Base-by-base conservation (phyloP, 2,888 invertebrate species). In the Gasteruption jaculator region DNA sequence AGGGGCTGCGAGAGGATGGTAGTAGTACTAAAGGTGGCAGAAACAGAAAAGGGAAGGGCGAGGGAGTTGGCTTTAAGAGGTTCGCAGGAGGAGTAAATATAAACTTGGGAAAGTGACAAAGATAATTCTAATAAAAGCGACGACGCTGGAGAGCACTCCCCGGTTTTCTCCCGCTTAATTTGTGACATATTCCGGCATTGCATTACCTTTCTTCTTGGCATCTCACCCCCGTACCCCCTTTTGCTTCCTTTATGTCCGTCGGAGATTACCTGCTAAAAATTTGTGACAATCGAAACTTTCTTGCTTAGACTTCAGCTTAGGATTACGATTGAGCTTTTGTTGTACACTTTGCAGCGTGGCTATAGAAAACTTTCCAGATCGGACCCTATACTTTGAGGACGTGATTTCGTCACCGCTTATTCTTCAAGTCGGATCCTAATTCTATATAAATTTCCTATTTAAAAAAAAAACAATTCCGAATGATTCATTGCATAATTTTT, bases 81-180 rank as follows among this genome's bases (percentile, higher is more conserved):
- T 65, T 62, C 63, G 55, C 62, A 51, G 53, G 55, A 62, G 61
- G 60, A 68, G 68, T 68, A 68, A 68, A 69, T 69, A 68, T 69
- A 68, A 70, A 70, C 68, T 69, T 68, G 68, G 61, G 64, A 63
- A 68, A 68, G 64, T 63, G 65, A 70, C 69, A 66, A 70, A 70
- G 70, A 70, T 70, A 70, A 70, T 69, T 70, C 68, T 68, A 70
- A 70, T 70, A 69, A 70, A 68, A 68, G 66, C 65, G 60, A 60
- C 59, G 59, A 55, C 55, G 60, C 44, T 54, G 53, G 57, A 61
- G 60, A 65, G 66, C 60, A 65, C 63, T 65, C 58, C n/a, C 53
- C 48, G 44, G 47, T 55, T 56, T 61, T 61, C 61, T 60, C 61
- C 56, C 60, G 61, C 65, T 69, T 68, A 69, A 70, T 70, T 69